These are phyloP conservation scores for Chloroceryle aenea DNA, from an alignment of 2,113 vertebrate species.

Conservation along the genomic window DNA sequence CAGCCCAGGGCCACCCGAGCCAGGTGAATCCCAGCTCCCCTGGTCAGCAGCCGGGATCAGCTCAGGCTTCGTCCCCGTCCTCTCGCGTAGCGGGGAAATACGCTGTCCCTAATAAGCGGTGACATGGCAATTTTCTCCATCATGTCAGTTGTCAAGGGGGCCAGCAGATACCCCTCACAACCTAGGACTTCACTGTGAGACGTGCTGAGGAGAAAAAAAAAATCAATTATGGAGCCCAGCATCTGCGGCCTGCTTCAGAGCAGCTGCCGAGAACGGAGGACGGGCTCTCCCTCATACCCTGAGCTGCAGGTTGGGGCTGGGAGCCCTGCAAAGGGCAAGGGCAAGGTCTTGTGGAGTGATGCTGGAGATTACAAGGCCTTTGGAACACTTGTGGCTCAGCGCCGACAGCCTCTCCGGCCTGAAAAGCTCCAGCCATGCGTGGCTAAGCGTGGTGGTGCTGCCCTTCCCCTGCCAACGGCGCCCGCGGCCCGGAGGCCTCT, in stretches of 20 bases:
- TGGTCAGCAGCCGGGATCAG: not conserved
- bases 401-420: not conserved
- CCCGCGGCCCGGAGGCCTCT: not conserved
- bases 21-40: not conserved
- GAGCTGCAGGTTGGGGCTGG: not conserved
- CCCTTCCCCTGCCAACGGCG: not conserved
- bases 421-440: not conserved
- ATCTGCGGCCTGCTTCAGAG: not conserved
- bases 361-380: not conserved
- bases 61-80: not conserved
- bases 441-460: not conserved
- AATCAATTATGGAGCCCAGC: not conserved
- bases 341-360: not conserved
- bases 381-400: not conserved
- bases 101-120: not conserved
- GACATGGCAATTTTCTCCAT: slow-evolving; percentile 64
- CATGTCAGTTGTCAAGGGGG: slow-evolving; percentile 64
- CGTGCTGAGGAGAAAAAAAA: not conserved
- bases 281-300: not conserved
- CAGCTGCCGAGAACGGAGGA: not conserved
- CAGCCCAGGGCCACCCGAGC: not conserved
- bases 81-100: not conserved
- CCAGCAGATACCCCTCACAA: not conserved
- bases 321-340: not conserved
- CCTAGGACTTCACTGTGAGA: not conserved